Evolutionary conservation across 2,113 vertebrate species (phyloP).

Genomic region (Halcyon malimbica): DNA sequence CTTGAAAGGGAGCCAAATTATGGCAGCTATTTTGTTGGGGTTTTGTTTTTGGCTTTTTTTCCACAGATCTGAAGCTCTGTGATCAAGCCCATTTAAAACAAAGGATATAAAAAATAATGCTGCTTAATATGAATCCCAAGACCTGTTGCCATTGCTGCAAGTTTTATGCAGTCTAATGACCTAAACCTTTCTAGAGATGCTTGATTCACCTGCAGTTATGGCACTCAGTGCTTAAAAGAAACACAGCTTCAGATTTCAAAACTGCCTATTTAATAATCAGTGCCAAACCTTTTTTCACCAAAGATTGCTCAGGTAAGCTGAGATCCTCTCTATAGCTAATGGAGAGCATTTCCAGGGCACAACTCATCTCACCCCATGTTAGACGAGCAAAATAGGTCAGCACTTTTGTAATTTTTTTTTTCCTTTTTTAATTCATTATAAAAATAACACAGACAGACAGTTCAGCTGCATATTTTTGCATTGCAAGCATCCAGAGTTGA

Average conservation of each 20-base stretch:
- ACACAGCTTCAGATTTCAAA: background rate
- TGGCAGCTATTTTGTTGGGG: background rate
- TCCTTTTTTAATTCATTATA: too few species aligned
- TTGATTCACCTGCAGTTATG: background rate
- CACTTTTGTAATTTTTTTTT: background rate
- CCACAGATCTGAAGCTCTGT: background rate
- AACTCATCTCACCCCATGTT: background rate
- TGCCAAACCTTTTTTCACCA: background rate
- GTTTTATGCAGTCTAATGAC: background rate
- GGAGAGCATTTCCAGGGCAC: background rate
- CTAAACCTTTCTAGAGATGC: background rate
- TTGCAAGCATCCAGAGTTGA: background rate
- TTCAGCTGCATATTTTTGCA: background rate
- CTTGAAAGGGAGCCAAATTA: background rate
- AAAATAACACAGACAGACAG: background rate
- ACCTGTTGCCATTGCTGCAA: background rate
- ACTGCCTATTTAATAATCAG: background rate
- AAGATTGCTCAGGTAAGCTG: background rate
- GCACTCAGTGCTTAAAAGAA: fast-evolving
- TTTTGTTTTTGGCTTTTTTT: background rate
- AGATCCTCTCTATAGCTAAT: background rate
- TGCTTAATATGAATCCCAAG: background rate
- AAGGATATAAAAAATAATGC: background rate
- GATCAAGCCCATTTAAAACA: background rate
- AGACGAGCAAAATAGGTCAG: background rate